Percentiles rank a stretch among this genome's conserved stretches.
These are phyloP conservation scores for Urechis unicinctus DNA, from an alignment of 2,888 invertebrate species.

Conservation along the genomic window DNA sequence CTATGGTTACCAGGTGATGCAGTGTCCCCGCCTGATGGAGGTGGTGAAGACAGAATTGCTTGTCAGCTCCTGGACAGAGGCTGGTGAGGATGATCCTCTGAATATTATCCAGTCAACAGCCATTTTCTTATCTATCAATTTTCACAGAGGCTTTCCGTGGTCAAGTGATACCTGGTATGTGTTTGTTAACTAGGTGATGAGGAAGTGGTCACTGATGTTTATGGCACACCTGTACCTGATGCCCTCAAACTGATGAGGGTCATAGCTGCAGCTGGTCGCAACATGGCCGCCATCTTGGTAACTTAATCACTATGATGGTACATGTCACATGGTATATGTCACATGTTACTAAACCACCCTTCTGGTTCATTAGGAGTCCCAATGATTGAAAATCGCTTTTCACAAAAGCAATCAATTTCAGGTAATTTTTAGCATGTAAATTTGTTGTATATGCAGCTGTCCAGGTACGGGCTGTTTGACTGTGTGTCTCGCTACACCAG, in stretches of 20 bases:
- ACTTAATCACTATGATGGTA: constrained; percentile 18
- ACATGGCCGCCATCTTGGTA: constrained; percentile 56
- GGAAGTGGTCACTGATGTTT: constrained; percentile 48
- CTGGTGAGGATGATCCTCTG: constrained; percentile 28
- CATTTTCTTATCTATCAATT: too few relatives aligned
- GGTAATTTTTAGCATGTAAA: too few relatives aligned
- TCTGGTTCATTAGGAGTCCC: neutral
- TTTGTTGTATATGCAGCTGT: too few relatives aligned
- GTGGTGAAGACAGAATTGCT: constrained; percentile 46
- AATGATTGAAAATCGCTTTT: neutral
- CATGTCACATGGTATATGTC: too few relatives aligned
- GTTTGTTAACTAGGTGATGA: too few relatives aligned
- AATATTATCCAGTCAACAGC: neutral
- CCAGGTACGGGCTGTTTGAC: constrained; percentile 44
- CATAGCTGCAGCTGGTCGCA: constrained; percentile 60
- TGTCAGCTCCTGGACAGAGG: constrained; percentile 36
- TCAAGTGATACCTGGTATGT: too few relatives aligned
- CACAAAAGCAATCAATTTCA: too few relatives aligned
- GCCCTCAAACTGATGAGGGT: constrained; percentile 71
- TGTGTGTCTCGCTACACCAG: constrained; percentile 36
- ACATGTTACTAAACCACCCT: neutral
- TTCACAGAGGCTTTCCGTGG: too few relatives aligned
- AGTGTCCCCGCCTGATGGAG: constrained; percentile 62
- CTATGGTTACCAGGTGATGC: constrained; percentile 53
- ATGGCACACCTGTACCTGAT: constrained; percentile 64